These are phyloP conservation scores for Mesoclemmys tuberculata DNA, from an alignment of 2,113 vertebrate species.

Conservation along the genomic window DNA sequence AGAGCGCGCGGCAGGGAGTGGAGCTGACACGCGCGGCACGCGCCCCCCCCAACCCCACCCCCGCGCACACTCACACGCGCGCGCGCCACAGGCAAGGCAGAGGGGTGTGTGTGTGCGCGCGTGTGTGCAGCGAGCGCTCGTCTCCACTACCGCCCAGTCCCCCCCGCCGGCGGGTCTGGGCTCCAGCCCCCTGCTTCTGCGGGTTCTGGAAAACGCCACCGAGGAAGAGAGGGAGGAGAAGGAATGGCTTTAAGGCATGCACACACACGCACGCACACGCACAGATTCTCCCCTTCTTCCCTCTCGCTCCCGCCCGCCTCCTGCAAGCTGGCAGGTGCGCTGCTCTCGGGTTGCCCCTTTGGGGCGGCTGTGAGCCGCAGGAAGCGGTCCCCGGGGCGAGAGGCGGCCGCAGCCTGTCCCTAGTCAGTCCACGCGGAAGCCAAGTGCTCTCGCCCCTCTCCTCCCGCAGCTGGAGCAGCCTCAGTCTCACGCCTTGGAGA, in stretches of 20 bases:
- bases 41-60: neutral
- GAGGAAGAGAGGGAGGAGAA: neutral
- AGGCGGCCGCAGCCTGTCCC: no score
- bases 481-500: neutral
- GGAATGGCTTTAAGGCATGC: neutral
- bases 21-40: neutral
- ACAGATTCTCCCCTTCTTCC: no score
- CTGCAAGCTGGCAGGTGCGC: no score
- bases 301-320: no score
- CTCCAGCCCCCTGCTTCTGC: slow-evolving; percentile 2
- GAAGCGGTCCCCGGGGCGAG: no score
- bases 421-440: no score
- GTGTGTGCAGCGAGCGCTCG: neutral
- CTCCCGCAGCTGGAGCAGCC: neutral
- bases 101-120: no score
- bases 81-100: neutral
- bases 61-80: neutral
- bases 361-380: neutral
- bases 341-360: neutral
- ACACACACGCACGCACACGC: no score
- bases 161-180: neutral
- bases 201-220: slow-evolving; percentile 41
- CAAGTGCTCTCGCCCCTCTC: neutral
- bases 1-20: neutral
- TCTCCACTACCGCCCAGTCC: neutral